Percentiles rank a stretch among this genome's conserved stretches.
phyloP scores from a whole-genome alignment of 2,888 invertebrate species.

The Xestoiulus laeticollis region DNA sequence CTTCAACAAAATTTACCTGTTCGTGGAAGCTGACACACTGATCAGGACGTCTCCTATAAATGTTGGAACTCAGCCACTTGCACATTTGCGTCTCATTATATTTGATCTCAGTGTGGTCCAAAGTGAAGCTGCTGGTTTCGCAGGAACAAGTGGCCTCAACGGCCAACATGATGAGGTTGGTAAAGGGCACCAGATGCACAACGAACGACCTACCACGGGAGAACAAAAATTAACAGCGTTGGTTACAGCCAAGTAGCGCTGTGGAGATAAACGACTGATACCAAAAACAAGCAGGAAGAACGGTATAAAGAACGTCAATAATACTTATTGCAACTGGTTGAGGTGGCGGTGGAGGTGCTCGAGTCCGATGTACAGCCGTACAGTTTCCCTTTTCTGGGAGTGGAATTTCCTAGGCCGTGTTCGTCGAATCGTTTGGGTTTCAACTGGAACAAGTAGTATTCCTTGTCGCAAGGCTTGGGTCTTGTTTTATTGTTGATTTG shows the following conservation, averaged over 20 bases:
- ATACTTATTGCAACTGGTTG: slow-evolving; percentile 47
- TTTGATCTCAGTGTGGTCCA: slow-evolving; percentile 43
- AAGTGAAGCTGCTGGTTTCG: slow-evolving; percentile 6
- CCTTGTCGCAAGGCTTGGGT: slow-evolving; percentile 87
- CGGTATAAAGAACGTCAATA: not conserved
- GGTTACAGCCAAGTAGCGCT: not conserved
- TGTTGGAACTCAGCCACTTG: slow-evolving; percentile 70
- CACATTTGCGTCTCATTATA: slow-evolving; percentile 56
- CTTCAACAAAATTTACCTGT: slow-evolving; percentile 68
- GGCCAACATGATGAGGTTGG: slow-evolving; percentile 86
- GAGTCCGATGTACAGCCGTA: not conserved
- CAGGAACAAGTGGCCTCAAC: slow-evolving; percentile 70
- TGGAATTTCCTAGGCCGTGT: not conserved
- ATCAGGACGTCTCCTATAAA: slow-evolving; percentile 77
- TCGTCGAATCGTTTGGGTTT: not conserved
- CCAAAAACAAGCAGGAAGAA: not conserved
- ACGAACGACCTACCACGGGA: slow-evolving; percentile 79
- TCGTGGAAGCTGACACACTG: slow-evolving; percentile 87
- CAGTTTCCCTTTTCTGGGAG: slow-evolving; percentile 30
- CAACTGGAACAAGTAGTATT: slow-evolving; percentile 72
- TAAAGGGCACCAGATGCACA: slow-evolving; percentile 89
- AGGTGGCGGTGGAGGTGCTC: not conserved
- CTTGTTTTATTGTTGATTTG: slow-evolving; percentile 44
- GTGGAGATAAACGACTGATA: not conserved
- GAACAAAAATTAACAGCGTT: not conserved